Base-by-base conservation (phyloP, 1,140 invertebrate species). In the Euwallacea fornicatus region DNA sequence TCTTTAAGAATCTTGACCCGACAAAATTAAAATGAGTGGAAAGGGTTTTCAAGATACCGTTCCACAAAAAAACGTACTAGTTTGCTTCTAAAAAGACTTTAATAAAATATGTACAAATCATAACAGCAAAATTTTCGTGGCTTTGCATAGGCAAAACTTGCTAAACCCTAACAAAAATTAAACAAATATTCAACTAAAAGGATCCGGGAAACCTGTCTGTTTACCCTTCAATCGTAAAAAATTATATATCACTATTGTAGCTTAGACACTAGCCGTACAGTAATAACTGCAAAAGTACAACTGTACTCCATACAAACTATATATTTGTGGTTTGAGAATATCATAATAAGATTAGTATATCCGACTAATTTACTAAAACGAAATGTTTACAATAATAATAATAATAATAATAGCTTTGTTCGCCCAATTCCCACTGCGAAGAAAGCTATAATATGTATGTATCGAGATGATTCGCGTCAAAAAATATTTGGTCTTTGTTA, bases 61-160 rank as follows among this genome's bases (percentile, higher is more conserved):
- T 33, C 21, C 21, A 0, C 1, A 56, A 56, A 10, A 56, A 56
- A n/a, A 56, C 54, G 46, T 13, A 50, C 9, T 50, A 50, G 7
- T 11, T 11, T 50, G 16, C n/a, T 42, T 69, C 41, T 69, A 55
- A 62, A 44, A 69, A 44, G 47, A 44, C 47, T 62, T 69, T 69
- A 62, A 69, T 62, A 69, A 69, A 69, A 69, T 69, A 69, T 69
- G 21, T 69, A 69, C 59, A 69, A 69, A 69, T 62, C 61, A 69
- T 62, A 69, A 63, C 60, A 68, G 47, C 42, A 33, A 61, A 69
- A 69, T 42, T n/a, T 55, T 15, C 46, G 16, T 62, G 54, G 67
- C 60, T 13, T 42, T 69, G 46, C 46, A 50, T 50, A 50, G 13
- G 46, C 47, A 64, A 53, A 53, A n/a, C 43, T 15, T 53, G 44